Conservation (phyloP, 2,888 invertebrate genomes). For the Metellina segmentata region DNA sequence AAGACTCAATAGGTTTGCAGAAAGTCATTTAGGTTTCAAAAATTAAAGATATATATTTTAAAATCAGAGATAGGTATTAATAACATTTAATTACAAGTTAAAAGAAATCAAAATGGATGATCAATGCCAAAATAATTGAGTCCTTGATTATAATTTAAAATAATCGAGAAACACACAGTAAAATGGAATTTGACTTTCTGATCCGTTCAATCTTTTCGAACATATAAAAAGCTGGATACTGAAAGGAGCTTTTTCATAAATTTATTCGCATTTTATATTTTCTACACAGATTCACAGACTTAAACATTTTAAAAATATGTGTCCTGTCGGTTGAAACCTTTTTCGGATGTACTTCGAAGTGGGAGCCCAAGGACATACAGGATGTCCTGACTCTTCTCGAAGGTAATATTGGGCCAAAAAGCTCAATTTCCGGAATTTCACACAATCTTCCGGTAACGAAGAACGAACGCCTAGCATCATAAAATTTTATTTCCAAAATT, state of each 20-base stretch:
- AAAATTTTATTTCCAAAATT: too few species aligned
- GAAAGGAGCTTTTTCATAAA: too few species aligned
- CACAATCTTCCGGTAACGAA: neutral
- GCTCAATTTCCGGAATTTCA: constrained; percentile 65
- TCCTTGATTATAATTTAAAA: too few species aligned
- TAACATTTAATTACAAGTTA: too few species aligned
- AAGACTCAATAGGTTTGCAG: too few species aligned
- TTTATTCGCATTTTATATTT: neutral
- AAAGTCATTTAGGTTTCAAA: too few species aligned
- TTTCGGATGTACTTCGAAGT: neutral
- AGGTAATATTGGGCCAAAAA: constrained; percentile 23
- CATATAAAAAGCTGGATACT: neutral
- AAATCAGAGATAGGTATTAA: too few species aligned
- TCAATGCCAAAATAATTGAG: too few species aligned
- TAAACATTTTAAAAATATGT: constrained; percentile 11
- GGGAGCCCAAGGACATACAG: neutral
- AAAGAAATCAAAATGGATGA: too few species aligned
- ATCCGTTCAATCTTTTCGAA: neutral
- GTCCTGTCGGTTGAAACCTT: constrained; percentile 9
- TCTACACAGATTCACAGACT: neutral
- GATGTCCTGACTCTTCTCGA: neutral
- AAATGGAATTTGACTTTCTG: neutral
- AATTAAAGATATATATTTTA: too few species aligned
- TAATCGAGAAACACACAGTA: too few species aligned
- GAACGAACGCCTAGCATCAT: too few species aligned